Base-by-base conservation (phyloP, 2,113 vertebrate species). In the Caloenas nicobarica region DNA sequence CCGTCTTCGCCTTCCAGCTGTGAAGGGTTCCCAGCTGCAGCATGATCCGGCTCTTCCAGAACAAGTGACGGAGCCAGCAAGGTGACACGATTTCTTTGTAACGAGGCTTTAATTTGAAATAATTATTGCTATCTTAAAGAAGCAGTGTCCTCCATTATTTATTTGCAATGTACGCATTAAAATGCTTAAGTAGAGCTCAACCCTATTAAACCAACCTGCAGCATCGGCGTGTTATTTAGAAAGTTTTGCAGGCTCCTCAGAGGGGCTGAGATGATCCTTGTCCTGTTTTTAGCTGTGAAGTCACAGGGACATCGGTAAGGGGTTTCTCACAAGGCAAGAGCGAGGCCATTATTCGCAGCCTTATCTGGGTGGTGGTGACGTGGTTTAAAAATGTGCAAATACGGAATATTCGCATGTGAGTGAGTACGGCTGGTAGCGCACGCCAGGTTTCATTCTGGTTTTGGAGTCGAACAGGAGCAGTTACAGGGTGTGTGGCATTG, bases 401-500 rank as follows among this genome's bases (percentile, higher is more conserved):
- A 54, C 93, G 96, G 97, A 96, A 85, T 93, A 61, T 95, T 98
- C 94, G 81, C 96, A 92, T 97, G 79, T 70, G 83, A 88, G 73
- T 31, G 31, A 84, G 97, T 79, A 84, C 86, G 93, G 97, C 95
- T 83, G 51, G 81, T 94, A 84, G 33, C 33, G 5, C 22, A 83
- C 97, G 98, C 98, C 98, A 98, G 97, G 97, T 97, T 98, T 98
- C 97, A 96, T 98, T 98, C 98, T 78, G 96, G 96, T 97, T 97
- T 98, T 97, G 98, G 97, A 98, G 97, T 96, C 98, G 96, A 98
- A 96, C 94, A 89, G 97, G 97, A 98, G 97, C 97, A 97, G 97
- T 98, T 97, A 92, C 98, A 12, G 97, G 97, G 97, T 98, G 98
- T 98, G 98, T 98, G 98, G 98, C 97, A 98, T 98, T 97, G 93